Evolutionary conservation across 2,113 vertebrate genomes (phyloP), one percentile per base, ranked within the genome.

Genomic region (Morone saxatilis): DNA sequence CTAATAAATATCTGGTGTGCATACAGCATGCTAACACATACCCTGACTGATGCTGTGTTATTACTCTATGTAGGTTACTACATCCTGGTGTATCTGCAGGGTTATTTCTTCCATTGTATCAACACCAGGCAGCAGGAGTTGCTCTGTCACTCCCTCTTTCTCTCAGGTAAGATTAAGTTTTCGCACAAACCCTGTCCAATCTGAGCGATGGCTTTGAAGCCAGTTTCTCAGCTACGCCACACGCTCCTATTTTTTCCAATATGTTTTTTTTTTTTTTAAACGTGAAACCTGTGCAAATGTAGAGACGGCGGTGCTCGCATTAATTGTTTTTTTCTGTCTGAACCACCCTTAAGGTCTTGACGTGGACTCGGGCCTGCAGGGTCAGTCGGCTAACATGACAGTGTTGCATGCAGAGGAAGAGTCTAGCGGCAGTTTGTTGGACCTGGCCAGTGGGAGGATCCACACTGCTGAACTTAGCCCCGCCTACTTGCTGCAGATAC

Each of bases 71-170:
- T 90, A 99, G 98, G 95, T 69, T 96, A 94, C 91, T 98, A 98
- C 67, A 93, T 99, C 71, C 95, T 97, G 89, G 97, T 96, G 88
- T 97, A 96, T 87, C 93, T 98, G 87, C 95, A 96, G 51, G 97
- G 95, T 19, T 91, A 92, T 88, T 98, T 99, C 86, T 95, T 99
- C 76, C 98, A 99, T 76, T 95, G 98, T 20, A 95, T 99, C 90
- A 98, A 98, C 92, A 96, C 93, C 92, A 96, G 96, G 31, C 97
- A 98, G 91, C 96, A 97, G 86, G 97, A 98, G 81, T 88, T 97
- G 77, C 93, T 95, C 80, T 99, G 98, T 89, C 95, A 97, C 81
- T 97, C 96, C 84, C 96, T 99, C 56, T 99, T 99, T 94, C 92
- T 98, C 83, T 95, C 96, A 91, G 98, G 98, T 99, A 81, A 91